These are phyloP conservation scores for Mirounga angustirostris DNA, from an alignment of 2,113 vertebrate species.

Conservation along the genomic window DNA sequence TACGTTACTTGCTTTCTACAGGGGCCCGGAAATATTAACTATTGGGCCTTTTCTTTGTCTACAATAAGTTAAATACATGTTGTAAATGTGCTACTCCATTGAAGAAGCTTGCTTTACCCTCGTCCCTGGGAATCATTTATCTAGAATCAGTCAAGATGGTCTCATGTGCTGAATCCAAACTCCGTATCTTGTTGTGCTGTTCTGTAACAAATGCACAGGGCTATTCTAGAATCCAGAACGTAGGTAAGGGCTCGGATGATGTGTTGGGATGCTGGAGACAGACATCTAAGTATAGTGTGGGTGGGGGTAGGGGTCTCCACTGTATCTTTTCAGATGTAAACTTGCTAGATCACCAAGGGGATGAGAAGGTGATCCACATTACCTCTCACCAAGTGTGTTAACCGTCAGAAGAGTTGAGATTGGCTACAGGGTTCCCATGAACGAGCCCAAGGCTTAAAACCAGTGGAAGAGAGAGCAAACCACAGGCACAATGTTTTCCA, in stretches of 20 bases:
- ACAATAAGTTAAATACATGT: not conserved
- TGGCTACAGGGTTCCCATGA: not conserved
- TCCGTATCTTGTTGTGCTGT: not conserved
- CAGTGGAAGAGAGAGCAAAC: not conserved
- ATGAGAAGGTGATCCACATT: not conserved
- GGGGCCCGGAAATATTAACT: not conserved
- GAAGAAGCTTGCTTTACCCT: not conserved
- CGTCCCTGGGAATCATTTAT: not conserved
- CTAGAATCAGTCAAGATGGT: not conserved
- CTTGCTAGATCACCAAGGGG: not conserved
- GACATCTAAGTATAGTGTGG: not conserved
- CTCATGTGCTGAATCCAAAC: not conserved
- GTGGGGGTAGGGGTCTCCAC: not conserved
- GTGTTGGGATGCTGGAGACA: not conserved
- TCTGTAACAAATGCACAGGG: not conserved
- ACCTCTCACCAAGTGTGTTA: not conserved
- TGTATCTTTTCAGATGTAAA: not conserved
- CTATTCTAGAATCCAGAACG: not conserved
- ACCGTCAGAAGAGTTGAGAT: not conserved
- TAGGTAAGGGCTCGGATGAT: not conserved
- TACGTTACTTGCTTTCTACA: not conserved
- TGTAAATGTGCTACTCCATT: not conserved
- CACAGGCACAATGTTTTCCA: slow-evolving; percentile 44
- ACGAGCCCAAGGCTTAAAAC: slow-evolving; percentile 1
- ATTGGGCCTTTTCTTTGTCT: not conserved